Evolutionary conservation across 2,888 invertebrate genomes (phyloP), one percentile per base, ranked within the genome.

Genomic region (Parnassius glacialis): DNA sequence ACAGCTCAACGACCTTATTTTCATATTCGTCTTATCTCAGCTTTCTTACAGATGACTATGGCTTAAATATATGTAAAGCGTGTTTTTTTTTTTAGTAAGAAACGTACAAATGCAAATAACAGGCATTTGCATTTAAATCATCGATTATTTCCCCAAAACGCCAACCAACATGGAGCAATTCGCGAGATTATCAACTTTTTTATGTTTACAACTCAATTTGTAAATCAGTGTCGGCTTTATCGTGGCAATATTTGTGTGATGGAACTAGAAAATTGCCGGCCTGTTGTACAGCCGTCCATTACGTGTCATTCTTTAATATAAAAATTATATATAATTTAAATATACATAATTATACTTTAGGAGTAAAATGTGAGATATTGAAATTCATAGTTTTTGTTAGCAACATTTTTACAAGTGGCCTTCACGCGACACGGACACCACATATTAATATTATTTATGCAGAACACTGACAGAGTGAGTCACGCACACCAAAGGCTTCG

Each of bases 71-170:
- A n/a, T 45, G n/a, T 45, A 12, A 45, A 0, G 9, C 9, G 9
- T 20, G 9, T 2, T 50, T 16, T 50, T 50, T n/a, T 10, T 16
- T 45, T 61, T 44, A 55, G 56, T 51, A 52, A 56, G n/a, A 57
- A 61, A 59, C 59, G 34, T 34, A 34, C 34, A 59, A 64, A 69
- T 71, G 66, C 53, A 67, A 68, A 70, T 70, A 56, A 60, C 52
- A n/a, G 25, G 58, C 58, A 68, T 72, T 69, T 70, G 59, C 67
- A 72, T 71, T 68, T 62, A 68, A 69, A 71, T 68, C 53, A 45
- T 62, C 62, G 43, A 64, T 61, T 59, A 59, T 59, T 62, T 57
- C 43, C 52, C 55, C 47, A 61, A 55, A 61, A 55, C 53, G 16
- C 48, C 12, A 44, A 44, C 44, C 44, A 12, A 44, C 44, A 52